Conservation (phyloP, 2,797 vertebrate genomes). For the Artibeus jamaicensis region DNA sequence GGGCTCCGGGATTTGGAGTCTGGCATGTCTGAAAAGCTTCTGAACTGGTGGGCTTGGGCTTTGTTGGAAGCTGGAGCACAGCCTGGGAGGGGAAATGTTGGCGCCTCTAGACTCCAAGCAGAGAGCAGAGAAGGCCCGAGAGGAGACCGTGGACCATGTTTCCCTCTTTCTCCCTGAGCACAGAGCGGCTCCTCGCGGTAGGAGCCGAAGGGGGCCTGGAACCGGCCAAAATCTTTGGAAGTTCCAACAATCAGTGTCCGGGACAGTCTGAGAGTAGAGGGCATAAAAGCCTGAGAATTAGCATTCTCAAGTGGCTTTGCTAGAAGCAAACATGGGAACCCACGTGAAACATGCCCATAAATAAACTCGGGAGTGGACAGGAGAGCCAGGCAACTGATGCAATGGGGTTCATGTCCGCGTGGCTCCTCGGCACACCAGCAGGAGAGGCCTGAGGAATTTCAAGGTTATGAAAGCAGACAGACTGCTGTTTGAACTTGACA, state of each 20-base stretch:
- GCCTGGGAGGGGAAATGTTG: not conserved
- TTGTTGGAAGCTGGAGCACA: not conserved
- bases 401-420: not conserved
- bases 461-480: not conserved
- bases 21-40: not conserved
- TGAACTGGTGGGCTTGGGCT: not conserved
- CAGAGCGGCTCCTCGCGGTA: not conserved
- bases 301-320: not conserved
- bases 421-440: not conserved
- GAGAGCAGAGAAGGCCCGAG: not conserved
- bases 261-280: not conserved
- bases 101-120: not conserved
- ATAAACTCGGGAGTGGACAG: not conserved
- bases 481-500: not conserved
- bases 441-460: not conserved
- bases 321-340: not conserved
- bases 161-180: not conserved
- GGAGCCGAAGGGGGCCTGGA: not conserved
- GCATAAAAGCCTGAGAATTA: not conserved
- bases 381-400: not conserved
- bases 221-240: not conserved
- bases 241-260: not conserved
- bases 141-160: accelerated
- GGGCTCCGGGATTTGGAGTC: not conserved
- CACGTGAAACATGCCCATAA: not conserved